These are phyloP conservation scores for Polyommatus iphigenia DNA, from an alignment of 2,888 invertebrate genomes.

Conservation along the genomic window DNA sequence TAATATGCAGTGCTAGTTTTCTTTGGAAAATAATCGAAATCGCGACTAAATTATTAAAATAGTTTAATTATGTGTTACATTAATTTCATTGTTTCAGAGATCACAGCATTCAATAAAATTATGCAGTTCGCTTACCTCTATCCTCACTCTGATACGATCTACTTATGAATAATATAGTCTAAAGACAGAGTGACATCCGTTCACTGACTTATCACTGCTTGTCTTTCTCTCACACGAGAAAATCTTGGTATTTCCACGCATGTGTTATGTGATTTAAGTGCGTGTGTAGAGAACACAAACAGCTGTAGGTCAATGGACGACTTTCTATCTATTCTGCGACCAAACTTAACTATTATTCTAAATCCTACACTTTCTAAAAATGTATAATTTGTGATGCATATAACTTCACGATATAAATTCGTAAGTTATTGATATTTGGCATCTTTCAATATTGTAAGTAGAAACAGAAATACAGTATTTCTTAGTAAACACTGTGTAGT, in stretches of 20 bases:
- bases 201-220: not conserved
- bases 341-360: not conserved
- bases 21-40: not conserved
- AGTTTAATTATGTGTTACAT: not conserved
- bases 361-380: not conserved
- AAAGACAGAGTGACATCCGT: not conserved
- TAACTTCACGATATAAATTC: not conserved
- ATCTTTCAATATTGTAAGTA: not conserved
- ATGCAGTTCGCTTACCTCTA: conserved; percentile 9
- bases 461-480: not conserved
- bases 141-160: not conserved
- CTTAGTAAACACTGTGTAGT: not conserved
- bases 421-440: not conserved
- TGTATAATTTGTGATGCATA: not conserved
- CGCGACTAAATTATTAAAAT: not conserved
- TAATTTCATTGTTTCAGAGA: conserved; percentile 3
- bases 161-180: not conserved
- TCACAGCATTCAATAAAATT: conserved; percentile 3
- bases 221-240: not conserved
- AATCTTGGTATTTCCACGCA: not conserved
- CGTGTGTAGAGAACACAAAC: not conserved
- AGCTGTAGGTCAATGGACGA: not conserved
- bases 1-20: not conserved
- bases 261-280: not conserved
- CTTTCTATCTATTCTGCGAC: not conserved